phyloP scores from a whole-genome alignment of 2,113 vertebrate genomes.

The Ahaetulla prasina region DNA sequence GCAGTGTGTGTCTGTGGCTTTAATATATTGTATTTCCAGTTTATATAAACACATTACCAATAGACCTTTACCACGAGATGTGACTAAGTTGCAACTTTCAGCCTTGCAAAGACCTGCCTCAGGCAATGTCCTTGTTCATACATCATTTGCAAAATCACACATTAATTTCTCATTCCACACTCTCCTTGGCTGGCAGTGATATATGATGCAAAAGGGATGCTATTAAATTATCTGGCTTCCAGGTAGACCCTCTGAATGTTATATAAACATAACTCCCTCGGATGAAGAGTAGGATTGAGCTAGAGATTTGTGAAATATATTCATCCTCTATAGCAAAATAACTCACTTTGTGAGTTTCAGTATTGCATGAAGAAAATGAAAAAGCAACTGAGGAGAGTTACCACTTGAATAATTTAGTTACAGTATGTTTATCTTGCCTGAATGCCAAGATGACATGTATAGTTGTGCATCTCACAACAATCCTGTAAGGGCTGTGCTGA shows the following conservation, averaged over 20 bases:
- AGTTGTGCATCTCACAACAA: background rate
- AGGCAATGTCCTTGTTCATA: rapidly evolving
- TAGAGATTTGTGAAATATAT: background rate
- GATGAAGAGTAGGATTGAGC: background rate
- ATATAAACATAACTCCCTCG: background rate
- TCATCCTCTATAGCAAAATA: background rate
- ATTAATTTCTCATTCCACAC: background rate
- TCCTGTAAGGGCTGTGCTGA: background rate
- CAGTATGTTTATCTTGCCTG: background rate
- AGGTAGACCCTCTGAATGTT: background rate
- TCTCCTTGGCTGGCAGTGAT: background rate
- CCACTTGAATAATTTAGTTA: background rate
- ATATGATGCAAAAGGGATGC: background rate
- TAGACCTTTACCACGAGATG: background rate
- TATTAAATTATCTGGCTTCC: background rate
- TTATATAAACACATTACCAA: rapidly evolving
- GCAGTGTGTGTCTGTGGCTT: rapidly evolving
- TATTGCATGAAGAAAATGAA: background rate
- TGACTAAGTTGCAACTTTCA: background rate
- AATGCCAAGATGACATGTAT: background rate
- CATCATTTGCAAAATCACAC: background rate
- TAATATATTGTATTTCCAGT: background rate
- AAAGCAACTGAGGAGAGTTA: background rate
- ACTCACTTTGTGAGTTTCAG: background rate
- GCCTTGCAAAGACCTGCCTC: background rate